phyloP scores from a whole-genome alignment of 2,797 vertebrate genomes.

The Otolemur crassicaudatus region DNA sequence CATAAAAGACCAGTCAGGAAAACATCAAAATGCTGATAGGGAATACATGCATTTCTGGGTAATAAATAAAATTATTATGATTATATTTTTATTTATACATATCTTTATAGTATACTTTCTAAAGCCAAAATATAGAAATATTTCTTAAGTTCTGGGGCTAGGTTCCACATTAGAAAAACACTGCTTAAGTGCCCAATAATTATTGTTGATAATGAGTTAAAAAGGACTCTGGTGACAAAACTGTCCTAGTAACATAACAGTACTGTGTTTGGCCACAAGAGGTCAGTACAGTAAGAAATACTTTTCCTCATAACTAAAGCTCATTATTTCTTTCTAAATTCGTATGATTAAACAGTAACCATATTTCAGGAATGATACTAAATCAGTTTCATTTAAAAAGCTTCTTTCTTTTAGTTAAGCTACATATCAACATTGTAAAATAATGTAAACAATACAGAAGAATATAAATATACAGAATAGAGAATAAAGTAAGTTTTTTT shows the following conservation, averaged over 20 bases:
- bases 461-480: background rate
- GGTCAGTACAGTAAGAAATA: slow-evolving; percentile 16
- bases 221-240: background rate
- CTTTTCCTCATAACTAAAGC: background rate
- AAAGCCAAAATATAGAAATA: background rate
- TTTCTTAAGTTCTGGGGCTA: background rate
- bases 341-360: background rate
- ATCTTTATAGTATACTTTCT: background rate
- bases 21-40: background rate
- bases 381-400: background rate
- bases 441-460: background rate
- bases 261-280: slow-evolving; percentile 20
- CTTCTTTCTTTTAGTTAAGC: background rate
- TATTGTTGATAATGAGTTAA: background rate
- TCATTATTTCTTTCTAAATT: slow-evolving; percentile 11
- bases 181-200: background rate
- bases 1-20: background rate
- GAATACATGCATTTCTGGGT: background rate
- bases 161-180: background rate
- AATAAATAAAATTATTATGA: background rate
- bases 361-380: background rate
- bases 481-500: background rate
- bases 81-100: background rate
- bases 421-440: background rate
- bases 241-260: background rate